A percentile compares a stretch with the other conserved stretches of the same genome.
phyloP scores from a whole-genome alignment of 2,113 vertebrate species.

The Megatriorchis doriae region DNA sequence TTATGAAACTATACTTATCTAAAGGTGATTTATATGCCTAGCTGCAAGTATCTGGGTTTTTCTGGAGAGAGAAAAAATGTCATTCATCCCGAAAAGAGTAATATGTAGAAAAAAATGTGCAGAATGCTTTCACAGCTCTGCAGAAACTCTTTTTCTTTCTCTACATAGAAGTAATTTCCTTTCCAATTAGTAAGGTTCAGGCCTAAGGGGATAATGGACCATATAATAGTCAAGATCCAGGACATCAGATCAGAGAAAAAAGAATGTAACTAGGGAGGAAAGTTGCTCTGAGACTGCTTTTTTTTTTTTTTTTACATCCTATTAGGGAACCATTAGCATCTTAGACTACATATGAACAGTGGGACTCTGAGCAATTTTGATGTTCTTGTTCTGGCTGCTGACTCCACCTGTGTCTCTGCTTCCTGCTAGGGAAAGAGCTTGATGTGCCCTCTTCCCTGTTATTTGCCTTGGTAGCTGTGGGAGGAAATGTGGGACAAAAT shows the following conservation, averaged over 20 bases:
- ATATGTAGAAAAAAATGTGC: neutral
- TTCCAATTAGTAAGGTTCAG: neutral
- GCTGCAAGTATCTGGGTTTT: neutral
- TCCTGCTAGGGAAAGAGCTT: neutral
- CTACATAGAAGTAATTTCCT: neutral
- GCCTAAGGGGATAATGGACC: neutral
- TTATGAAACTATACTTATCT: neutral
- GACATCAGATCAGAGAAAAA: neutral
- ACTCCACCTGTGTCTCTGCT: neutral
- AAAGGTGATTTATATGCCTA: neutral
- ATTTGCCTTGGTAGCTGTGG: neutral
- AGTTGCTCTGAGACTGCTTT: neutral
- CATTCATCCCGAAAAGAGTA: neutral
- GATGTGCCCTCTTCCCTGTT: neutral
- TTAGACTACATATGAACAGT: neutral
- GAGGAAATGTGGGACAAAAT: neutral
- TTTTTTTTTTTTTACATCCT: neutral
- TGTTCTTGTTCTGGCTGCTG: neutral
- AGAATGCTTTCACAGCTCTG: neutral
- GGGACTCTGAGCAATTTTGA: neutral
- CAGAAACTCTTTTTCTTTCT: neutral
- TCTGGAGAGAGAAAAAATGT: neutral
- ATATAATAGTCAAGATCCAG: neutral
- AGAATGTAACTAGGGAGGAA: neutral
- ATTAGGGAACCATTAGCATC: neutral